Evolutionary conservation across 2,888 invertebrate genomes (phyloP), one percentile per base, ranked within the genome.

Genomic region (Pogonocherus hispidulus): DNA sequence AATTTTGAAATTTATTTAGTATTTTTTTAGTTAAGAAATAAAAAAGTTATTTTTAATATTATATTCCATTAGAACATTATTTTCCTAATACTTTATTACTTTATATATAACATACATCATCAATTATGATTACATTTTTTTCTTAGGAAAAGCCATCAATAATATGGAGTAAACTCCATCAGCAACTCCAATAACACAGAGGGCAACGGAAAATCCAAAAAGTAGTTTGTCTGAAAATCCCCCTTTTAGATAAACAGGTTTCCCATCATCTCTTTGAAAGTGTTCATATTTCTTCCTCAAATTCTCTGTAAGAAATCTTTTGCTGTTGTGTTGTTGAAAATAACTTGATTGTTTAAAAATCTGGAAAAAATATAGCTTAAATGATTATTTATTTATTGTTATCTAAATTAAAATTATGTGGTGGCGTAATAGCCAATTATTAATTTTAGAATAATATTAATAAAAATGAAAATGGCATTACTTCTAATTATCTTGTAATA

Each of bases 231-330:
- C 78, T 6, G 41, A 14, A n/a, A 67, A 49, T 5, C 77, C 76
- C n/a, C 71, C 74, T 65, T 77, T 76, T 27, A 75, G 27, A 59
- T 77, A 70, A 62, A 77, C 70, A 49, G 78, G 78, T 11, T 67
- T 41, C 4, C 72, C 76, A 60, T 73, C 69, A 16, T 75, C 73
- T n/a, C 27, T 18, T 64, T 76, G 75, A 20, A 73, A 77, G 47
- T 55, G 51, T 37, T 70, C 66, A n/a, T 67, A 35, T 37, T 64
- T 67, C 11, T 47, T 55, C 59, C 57, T 66, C 18, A 16, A 32
- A 47, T 18, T 20, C 2, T 60, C 62, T 23, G 8, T 63, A 14
- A 41, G 14, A 49, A 47, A 63, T 20, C 63, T 57, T 57, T 56
- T 67, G 27, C 35, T 37, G 32, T 9, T 18, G 18, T 20, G 9